These are phyloP conservation scores for Epinephelus malabaricus DNA, from an alignment of 2,797 vertebrate genomes.

Conservation along the genomic window DNA sequence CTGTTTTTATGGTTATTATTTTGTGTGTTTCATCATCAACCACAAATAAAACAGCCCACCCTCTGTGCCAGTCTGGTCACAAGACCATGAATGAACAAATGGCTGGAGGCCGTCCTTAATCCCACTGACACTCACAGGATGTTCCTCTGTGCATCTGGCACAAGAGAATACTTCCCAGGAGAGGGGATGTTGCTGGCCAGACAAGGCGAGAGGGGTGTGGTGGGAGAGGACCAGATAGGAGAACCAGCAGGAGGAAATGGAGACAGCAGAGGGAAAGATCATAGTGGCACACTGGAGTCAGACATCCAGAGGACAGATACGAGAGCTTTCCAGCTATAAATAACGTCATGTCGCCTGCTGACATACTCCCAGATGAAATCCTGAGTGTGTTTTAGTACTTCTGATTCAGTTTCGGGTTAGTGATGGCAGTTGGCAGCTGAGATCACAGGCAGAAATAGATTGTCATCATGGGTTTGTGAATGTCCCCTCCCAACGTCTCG, in stretches of 20 bases:
- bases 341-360: slow-evolving; percentile 40
- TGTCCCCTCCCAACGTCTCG: slow-evolving; percentile 40
- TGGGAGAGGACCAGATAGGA: slow-evolving; percentile 55
- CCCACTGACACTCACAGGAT: slow-evolving; percentile 38
- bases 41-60: background rate
- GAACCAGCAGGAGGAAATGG: slow-evolving; percentile 28
- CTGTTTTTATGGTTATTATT: slow-evolving; percentile 15
- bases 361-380: slow-evolving; percentile 53
- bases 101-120: slow-evolving; percentile 19
- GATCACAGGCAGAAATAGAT: slow-evolving; percentile 72
- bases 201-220: slow-evolving; percentile 37
- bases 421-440: slow-evolving; percentile 71
- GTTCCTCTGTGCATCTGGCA: slow-evolving; percentile 41
- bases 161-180: slow-evolving; percentile 35
- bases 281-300: slow-evolving; percentile 21
- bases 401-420: slow-evolving; percentile 53
- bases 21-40: slow-evolving; percentile 9
- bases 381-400: slow-evolving; percentile 41
- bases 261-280: slow-evolving; percentile 40
- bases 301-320: slow-evolving; percentile 31
- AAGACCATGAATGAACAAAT: slow-evolving; percentile 8
- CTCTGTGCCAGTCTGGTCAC: background rate
- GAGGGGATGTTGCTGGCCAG: background rate
- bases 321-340: slow-evolving; percentile 47
- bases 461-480: slow-evolving; percentile 38